Percentiles rank a stretch among this genome's conserved stretches.
Conservation (phyloP, 2,888 invertebrate genomes). For the Hirtodrosophila histrioides region DNA sequence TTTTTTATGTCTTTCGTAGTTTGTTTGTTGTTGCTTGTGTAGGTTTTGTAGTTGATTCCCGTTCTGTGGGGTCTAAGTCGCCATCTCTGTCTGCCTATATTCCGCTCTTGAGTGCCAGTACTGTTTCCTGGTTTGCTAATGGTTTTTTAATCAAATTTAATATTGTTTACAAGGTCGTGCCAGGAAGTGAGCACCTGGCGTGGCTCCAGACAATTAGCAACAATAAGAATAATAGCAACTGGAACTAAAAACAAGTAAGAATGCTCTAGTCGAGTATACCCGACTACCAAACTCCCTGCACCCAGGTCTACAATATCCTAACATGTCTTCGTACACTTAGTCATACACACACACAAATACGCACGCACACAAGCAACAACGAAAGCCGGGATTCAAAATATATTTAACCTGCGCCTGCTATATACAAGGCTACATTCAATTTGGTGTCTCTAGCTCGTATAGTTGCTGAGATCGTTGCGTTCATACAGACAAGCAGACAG, state of each 20-base stretch:
- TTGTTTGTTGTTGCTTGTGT: conserved; percentile 5
- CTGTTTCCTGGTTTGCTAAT: conserved; percentile 48
- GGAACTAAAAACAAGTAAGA: not conserved
- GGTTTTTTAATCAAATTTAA: conserved; percentile 54
- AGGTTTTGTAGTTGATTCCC: conserved; percentile 16
- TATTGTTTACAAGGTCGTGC: conserved; percentile 44
- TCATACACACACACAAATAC: no score
- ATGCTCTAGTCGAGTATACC: no score
- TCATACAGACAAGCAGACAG: no score
- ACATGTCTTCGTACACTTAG: no score
- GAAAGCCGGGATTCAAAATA: no score
- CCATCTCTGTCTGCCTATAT: conserved; percentile 3
- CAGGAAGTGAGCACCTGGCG: conserved; percentile 25
- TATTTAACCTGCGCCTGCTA: no score
- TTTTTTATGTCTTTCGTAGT: not conserved
- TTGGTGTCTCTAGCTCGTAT: no score
- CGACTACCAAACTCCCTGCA: no score
- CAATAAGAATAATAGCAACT: conserved; percentile 1
- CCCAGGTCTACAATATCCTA: no score
- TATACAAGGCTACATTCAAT: no score
- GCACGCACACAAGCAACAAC: no score
- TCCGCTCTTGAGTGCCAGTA: conserved; percentile 12
- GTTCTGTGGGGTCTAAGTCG: not conserved
- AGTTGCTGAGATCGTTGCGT: no score
- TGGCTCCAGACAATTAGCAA: conserved; percentile 3